Evolutionary conservation across 2,888 invertebrate genomes (phyloP).

Genomic region (Blastobasis lacticolella): DNA sequence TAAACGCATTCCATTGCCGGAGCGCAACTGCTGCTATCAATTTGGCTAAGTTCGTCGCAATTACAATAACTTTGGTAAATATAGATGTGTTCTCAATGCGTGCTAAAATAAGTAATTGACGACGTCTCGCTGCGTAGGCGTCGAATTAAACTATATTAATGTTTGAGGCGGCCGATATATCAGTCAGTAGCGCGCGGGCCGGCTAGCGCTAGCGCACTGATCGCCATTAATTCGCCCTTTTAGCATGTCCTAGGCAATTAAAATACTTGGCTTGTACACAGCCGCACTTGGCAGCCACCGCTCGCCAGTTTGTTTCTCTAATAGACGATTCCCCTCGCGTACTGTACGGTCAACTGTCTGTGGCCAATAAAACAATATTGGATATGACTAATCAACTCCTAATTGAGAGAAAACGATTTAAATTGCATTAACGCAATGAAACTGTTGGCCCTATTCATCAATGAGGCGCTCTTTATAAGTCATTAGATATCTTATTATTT

Average conservation of each 20-base stretch:
- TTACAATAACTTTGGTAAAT: slow-evolving; percentile 1
- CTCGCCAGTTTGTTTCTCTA: too few species aligned
- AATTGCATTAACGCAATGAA: too few species aligned
- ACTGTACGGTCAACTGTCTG: too few species aligned
- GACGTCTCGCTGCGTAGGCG: background rate
- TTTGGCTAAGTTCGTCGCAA: slow-evolving; percentile 4
- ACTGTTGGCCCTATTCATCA: too few species aligned
- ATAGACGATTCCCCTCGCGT: too few species aligned
- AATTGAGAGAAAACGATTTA: too few species aligned
- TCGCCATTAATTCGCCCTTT: slow-evolving; percentile 22
- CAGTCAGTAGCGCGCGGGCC: slow-evolving; percentile 4
- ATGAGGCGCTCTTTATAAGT: too few species aligned
- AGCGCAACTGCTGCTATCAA: background rate
- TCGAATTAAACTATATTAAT: slow-evolving; percentile 9
- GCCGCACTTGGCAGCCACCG: slow-evolving; percentile 12
- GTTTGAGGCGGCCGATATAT: slow-evolving; percentile 11
- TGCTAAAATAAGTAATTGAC: background rate
- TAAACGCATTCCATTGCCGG: background rate
- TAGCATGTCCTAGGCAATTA: slow-evolving; percentile 25
- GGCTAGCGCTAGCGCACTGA: slow-evolving; percentile 6
- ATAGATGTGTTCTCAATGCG: background rate
- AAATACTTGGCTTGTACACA: slow-evolving; percentile 25
- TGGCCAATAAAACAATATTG: too few species aligned
- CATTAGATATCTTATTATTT: too few species aligned
- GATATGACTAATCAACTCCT: too few species aligned